phyloP scores from a whole-genome alignment of 2,797 vertebrate genomes.

The Emys orbicularis region DNA sequence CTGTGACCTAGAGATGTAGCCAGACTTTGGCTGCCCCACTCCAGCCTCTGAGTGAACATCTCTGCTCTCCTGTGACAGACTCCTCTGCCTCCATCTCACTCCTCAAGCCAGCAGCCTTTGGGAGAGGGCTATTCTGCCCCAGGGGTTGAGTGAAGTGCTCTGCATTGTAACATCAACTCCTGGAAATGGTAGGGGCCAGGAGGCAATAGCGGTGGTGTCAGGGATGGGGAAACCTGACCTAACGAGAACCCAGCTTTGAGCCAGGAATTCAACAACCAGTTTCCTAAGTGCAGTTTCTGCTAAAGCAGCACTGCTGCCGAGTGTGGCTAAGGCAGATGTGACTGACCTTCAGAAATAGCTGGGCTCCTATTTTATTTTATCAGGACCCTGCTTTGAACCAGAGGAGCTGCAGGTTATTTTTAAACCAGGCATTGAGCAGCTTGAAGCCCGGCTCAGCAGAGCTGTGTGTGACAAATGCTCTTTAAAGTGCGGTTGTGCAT shows the following conservation, averaged over 20 bases:
- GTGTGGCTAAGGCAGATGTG: constrained; percentile 34
- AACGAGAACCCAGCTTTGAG: neutral
- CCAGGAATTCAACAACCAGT: fast-evolving
- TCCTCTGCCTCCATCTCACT: too few relatives aligned
- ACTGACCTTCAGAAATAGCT: constrained; percentile 66
- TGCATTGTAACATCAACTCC: fast-evolving
- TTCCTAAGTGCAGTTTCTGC: neutral
- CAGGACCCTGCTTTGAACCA: constrained; percentile 39
- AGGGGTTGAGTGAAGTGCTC: too few relatives aligned
- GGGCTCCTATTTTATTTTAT: constrained; percentile 64
- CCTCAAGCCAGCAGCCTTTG: too few relatives aligned
- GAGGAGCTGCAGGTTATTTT: constrained; percentile 61
- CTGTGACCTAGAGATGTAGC: fast-evolving
- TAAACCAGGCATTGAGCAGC: constrained; percentile 54
- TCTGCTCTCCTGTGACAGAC: neutral
- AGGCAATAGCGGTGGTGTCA: neutral
- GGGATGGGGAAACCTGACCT: neutral
- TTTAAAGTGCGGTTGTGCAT: neutral
- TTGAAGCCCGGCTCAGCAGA: constrained; percentile 48
- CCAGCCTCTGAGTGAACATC: fast-evolving
- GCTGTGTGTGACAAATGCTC: constrained; percentile 9
- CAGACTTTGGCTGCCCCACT: fast-evolving
- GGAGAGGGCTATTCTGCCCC: too few relatives aligned
- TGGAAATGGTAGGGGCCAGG: neutral
- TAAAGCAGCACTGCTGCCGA: neutral